Evolutionary conservation across 2,113 vertebrate genomes (phyloP), one percentile per base, ranked within the genome.

Genomic region (Peucedramus taeniatus): DNA sequence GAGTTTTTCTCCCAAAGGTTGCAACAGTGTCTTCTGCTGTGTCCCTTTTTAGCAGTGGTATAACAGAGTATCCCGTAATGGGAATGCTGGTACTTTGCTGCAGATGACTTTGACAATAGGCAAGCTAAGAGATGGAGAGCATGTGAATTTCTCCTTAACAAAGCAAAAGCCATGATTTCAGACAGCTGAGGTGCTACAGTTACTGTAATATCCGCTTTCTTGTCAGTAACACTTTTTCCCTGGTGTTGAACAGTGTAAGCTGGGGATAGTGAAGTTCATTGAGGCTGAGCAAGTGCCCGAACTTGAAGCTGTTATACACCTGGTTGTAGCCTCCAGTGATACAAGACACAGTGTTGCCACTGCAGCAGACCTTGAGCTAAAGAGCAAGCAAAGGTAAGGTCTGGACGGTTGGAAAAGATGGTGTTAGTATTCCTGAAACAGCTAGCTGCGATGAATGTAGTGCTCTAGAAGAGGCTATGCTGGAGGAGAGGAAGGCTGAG

Each of bases 211-310:
- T 28, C 6, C 0, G 0, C 8, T 49, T 50, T 71, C 39, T 57
- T 61, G 50, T 69, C 76, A 72, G 21, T 95, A 94, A 94, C 28
- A 14, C 39, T 83, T 45, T 69, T 94, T 87, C 26, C 80, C 27
- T 83, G 21, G 85, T 85, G 11, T 83, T 92, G 37, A 93, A 51
- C 96, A 99, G 99, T 99, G 99, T 97, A 99, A 99, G 81, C 94
- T 99, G 96, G 99, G 99, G 15, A 99, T 99, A 77, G 99, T 99
- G 94, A 99, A 99, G 95, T 99, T 99, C 96, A 99, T 99, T 57
- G 99, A 99, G 96, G 99, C 99, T 15, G 98, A 99, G 85, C 99
- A 99, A 96, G 99, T 99, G 54, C 99, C 99, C 10, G 99, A 99
- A 91, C 98, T 99, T 35, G 99, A 99, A 97, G 98, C 99, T 7